These are phyloP conservation scores for Tigriopus californicus DNA, from an alignment of 2,888 invertebrate genomes.

Conservation along the genomic window DNA sequence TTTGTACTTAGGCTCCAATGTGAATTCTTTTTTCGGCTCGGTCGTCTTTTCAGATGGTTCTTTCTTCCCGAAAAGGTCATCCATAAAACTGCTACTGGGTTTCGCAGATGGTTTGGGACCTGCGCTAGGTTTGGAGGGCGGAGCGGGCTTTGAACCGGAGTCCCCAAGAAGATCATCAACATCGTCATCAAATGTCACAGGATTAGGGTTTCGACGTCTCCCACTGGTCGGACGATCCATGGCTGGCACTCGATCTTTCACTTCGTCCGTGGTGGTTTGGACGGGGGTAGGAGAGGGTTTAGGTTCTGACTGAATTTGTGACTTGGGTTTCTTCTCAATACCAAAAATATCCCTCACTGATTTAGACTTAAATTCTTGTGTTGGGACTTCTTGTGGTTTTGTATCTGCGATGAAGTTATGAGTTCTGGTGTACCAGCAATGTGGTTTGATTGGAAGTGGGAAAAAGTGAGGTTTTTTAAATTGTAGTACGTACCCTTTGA, in stretches of 20 bases:
- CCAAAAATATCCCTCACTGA: not conserved
- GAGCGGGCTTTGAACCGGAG: not conserved
- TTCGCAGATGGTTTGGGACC: not conserved
- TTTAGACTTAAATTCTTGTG: not conserved
- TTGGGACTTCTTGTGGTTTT: too few relatives aligned
- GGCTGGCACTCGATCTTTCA: too few relatives aligned
- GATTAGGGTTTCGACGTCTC: too few relatives aligned
- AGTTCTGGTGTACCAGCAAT: too few relatives aligned
- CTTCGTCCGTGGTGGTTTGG: too few relatives aligned
- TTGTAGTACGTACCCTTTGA: too few relatives aligned
- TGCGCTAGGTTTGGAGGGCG: not conserved
- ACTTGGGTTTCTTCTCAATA: not conserved
- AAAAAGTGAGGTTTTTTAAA: too few relatives aligned
- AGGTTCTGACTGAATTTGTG: too few relatives aligned
- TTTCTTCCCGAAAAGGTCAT: not conserved
- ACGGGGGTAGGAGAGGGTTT: too few relatives aligned
- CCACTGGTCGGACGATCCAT: too few relatives aligned
- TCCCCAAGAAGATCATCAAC: not conserved
- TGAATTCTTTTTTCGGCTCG: not conserved
- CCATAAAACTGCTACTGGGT: not conserved
- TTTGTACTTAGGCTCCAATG: not conserved
- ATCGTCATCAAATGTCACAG: not conserved
- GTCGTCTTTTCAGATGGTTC: not conserved
- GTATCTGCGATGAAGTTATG: too few relatives aligned
- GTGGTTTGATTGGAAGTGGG: too few relatives aligned